Percentiles rank a stretch among this genome's conserved stretches.
These are phyloP conservation scores for Tethya wilhelma DNA, from an alignment of 37 sponge, comb jelly and placozoan genomes.

Conservation along the genomic window DNA sequence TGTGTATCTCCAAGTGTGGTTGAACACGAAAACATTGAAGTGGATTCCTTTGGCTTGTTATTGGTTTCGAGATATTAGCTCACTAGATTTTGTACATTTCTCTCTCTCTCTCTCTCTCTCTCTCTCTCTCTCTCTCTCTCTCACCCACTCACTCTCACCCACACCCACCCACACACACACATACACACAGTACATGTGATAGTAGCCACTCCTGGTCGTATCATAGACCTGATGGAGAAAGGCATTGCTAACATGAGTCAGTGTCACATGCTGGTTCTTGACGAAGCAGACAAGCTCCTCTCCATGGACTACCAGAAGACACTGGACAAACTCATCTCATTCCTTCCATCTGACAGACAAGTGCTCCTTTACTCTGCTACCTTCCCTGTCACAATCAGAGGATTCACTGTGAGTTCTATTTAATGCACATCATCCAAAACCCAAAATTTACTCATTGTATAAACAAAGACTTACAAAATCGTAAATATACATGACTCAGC, in stretches of 20 bases:
- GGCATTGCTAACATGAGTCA: constrained; percentile 83
- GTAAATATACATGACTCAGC: neutral
- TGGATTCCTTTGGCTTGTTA: neutral
- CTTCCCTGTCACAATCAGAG: constrained; percentile 87
- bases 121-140: neutral
- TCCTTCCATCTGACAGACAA: constrained; percentile 83
- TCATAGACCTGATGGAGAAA: constrained; percentile 92
- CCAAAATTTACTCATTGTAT: neutral
- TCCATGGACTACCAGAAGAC: constrained; percentile 82
- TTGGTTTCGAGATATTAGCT: neutral
- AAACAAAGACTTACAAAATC: neutral
- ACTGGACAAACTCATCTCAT: constrained; percentile 82
- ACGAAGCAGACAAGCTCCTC: constrained; percentile 97
- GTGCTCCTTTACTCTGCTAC: constrained; percentile 94
- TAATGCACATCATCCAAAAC: neutral
- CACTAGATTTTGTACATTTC: neutral
- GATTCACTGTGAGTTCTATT: constrained; percentile 75
- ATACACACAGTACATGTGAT: constrained; percentile 90
- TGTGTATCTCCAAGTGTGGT: neutral
- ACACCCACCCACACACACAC: neutral
- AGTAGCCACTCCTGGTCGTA: constrained; percentile 92
- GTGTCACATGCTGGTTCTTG: constrained; percentile 92
- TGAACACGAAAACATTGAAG: neutral
- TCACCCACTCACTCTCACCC: neutral
- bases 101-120: neutral